Evolutionary conservation across 2,888 invertebrate genomes (phyloP).

Genomic region (Drosophila mettleri): DNA sequence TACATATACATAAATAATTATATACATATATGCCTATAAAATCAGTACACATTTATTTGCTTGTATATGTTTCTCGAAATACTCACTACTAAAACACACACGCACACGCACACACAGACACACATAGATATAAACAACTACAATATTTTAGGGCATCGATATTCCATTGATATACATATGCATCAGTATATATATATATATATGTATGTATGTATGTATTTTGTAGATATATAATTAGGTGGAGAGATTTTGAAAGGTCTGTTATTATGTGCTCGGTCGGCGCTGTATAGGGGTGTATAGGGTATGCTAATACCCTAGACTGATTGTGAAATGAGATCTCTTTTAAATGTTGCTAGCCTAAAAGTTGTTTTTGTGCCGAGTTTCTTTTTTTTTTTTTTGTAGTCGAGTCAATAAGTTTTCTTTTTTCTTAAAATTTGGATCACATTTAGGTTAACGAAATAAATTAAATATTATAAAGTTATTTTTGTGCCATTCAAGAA

Average conservation of each 20-base stretch:
- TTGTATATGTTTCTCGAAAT: slow-evolving; percentile 51
- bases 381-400: slow-evolving; percentile 2
- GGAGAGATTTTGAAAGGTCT: slow-evolving; percentile 58
- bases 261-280: slow-evolving; percentile 5
- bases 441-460: slow-evolving; percentile 65
- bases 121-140: slow-evolving; percentile 53
- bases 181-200: slow-evolving; percentile 2
- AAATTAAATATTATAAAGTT: not conserved
- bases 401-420: slow-evolving; percentile 16
- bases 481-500: slow-evolving; percentile 9
- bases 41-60: slow-evolving; percentile 73
- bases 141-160: slow-evolving; percentile 15
- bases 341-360: slow-evolving; percentile 46
- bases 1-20: slow-evolving; percentile 27
- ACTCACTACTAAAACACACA: slow-evolving; percentile 50
- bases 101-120: slow-evolving; percentile 46
- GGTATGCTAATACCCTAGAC: slow-evolving; percentile 22
- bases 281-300: slow-evolving; percentile 17
- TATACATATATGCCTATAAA: slow-evolving; percentile 60
- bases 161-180: slow-evolving; percentile 25
- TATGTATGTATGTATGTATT: slow-evolving; percentile 21
- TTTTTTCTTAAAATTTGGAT: slow-evolving; percentile 53
- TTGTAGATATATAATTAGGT: slow-evolving; percentile 62
- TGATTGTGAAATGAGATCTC: slow-evolving; percentile 61
- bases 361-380: slow-evolving; percentile 38